These are phyloP conservation scores for Eupristina koningsbergeri DNA, from an alignment of 1,140 invertebrate genomes.

Conservation along the genomic window DNA sequence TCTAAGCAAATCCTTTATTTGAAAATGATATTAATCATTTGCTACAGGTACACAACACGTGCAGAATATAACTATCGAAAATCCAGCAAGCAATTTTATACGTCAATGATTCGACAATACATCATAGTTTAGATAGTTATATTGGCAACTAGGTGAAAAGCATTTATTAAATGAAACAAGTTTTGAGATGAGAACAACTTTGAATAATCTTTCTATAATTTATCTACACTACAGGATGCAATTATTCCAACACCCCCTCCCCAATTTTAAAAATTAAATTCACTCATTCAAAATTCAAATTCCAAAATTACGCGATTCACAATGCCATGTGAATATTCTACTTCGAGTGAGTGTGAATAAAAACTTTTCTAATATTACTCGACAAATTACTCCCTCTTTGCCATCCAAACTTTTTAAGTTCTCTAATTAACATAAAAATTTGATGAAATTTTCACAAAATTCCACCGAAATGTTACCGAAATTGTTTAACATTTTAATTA, in stretches of 20 bases:
- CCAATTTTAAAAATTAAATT: neutral
- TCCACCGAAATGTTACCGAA: neutral
- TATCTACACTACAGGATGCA: neutral
- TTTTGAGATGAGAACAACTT: neutral
- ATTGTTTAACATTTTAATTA: neutral
- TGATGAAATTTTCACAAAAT: neutral
- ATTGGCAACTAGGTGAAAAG: neutral
- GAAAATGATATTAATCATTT: neutral
- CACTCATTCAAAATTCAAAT: slow-evolving; percentile 13
- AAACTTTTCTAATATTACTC: slow-evolving; percentile 22
- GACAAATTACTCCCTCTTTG: neutral
- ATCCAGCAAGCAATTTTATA: neutral
- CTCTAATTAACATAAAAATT: slow-evolving; percentile 14
- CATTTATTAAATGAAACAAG: neutral
- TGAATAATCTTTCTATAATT: neutral
- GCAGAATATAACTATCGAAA: neutral
- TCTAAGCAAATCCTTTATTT: neutral
- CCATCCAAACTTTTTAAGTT: neutral
- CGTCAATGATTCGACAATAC: neutral
- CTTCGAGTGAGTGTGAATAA: neutral
- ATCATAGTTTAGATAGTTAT: neutral
- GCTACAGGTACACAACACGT: neutral
- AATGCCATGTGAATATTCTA: neutral
- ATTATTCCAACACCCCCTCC: neutral
- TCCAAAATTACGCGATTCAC: neutral